Base-by-base conservation (phyloP, 37 sponge, comb jelly and placozoan species). In the Bolinopsis microptera region DNA sequence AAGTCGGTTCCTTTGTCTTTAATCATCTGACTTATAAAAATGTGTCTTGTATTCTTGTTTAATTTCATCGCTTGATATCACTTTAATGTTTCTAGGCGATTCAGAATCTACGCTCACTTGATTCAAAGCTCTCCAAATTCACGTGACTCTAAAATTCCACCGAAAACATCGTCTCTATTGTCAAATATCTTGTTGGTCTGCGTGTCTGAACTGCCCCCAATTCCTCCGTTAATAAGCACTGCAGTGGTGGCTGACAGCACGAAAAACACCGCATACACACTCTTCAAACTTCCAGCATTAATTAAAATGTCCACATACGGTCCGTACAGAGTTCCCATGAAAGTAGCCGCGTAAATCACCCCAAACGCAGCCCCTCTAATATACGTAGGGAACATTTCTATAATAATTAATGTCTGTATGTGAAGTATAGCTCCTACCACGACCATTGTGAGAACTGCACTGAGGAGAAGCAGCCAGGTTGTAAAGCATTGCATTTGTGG, bases 201-300 rank as follows among this genome's bases (percentile, higher is more conserved):
- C 13, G 61, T 48, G 9, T 48, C 61, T 48, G 61, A 13, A 48
- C 5, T 48, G 61, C 61, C 61, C 61, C 61, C 13, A 48, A 48
- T 48, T 5, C 61, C 61, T 13, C 61, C 13, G 61, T 48, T 48
- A 13, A 48, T 48, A 5, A 48, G 61, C 5, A 48, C 61, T 48
- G 61, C 61, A 48, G 61, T n/a, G 37, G 90, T 86, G 0, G 30
- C 61, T 3, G 30, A 24, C 40, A 86, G 90, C 40, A 86, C 90
- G 22, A 33, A 86, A 86, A 86, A 86, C 61, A 86, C 90, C 25
- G 61, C 61, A 41, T 86, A 86, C 38, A 86, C 90, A 86, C 90
- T 86, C 27, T 3, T 38, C 28, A 86, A 33, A 0, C 36, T 86
- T 34, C 90, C 90, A 28, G 35, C 32, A 39, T 40, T 0, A 5